A percentile compares a stretch with the other conserved stretches of the same genome.
Evolutionary conservation across 2,888 invertebrate genomes (phyloP).

Genomic region (Caenorhabditis sulstoni): DNA sequence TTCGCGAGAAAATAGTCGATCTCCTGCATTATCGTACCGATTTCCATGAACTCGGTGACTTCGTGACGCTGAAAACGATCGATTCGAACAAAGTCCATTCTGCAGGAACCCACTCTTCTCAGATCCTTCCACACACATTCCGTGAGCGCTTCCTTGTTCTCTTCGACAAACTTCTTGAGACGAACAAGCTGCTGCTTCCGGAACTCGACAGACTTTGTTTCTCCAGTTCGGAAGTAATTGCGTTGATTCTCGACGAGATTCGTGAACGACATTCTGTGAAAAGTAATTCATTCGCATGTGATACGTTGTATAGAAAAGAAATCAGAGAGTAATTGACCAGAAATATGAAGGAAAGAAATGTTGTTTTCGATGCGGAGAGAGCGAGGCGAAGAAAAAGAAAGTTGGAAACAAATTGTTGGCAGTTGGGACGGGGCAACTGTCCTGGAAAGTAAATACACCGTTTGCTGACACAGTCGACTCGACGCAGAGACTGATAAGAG

Average conservation of each 20-base stretch:
- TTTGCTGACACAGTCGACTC: too few species aligned
- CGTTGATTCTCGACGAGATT: constrained; percentile 66
- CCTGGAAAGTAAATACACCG: too few species aligned
- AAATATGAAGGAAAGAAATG: too few species aligned
- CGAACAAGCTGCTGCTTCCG: constrained; percentile 61
- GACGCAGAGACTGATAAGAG: too few species aligned
- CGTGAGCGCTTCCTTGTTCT: constrained; percentile 67
- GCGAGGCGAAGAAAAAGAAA: too few species aligned
- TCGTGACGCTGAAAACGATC: constrained; percentile 55
- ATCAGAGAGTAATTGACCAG: too few species aligned
- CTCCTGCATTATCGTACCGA: constrained; percentile 68
- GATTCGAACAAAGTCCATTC: too few species aligned
- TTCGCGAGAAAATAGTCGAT: constrained; percentile 72
- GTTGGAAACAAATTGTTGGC: too few species aligned
- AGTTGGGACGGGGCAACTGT: too few species aligned
- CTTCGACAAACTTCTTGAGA: constrained; percentile 67
- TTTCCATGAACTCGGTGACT: constrained; percentile 66
- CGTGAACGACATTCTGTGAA: constrained; percentile 40
- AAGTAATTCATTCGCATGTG: too few species aligned
- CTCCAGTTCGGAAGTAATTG: constrained; percentile 69
- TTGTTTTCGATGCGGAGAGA: too few species aligned
- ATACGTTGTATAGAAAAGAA: too few species aligned
- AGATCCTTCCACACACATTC: constrained; percentile 76
- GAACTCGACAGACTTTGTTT: constrained; percentile 49
- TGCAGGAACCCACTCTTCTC: constrained; percentile 58